These are phyloP conservation scores for Phortica variegata DNA, from an alignment of 1,140 invertebrate genomes.

Conservation along the genomic window DNA sequence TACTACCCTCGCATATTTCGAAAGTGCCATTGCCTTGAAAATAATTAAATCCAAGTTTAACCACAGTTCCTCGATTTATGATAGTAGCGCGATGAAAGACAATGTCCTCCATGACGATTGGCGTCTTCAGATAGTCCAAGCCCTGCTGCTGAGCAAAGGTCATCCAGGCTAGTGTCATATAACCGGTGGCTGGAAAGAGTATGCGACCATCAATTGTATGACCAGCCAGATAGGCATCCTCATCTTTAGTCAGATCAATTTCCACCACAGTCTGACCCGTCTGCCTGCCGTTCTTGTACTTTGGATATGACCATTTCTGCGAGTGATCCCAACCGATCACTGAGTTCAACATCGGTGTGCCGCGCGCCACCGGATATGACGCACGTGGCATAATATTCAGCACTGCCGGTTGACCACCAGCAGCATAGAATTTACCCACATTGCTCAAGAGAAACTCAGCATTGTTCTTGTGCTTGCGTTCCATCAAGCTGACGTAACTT, in stretches of 20 bases:
- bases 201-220: constrained; percentile 93
- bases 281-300: constrained; percentile 62
- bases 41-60: constrained; percentile 85
- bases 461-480: constrained; percentile 69
- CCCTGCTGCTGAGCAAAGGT: constrained; percentile 83
- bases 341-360: constrained; percentile 84
- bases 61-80: constrained; percentile 73
- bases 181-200: constrained; percentile 97
- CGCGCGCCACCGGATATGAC: constrained; percentile 81
- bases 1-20: constrained; percentile 86
- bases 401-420: constrained; percentile 76
- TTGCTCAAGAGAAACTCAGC: constrained; percentile 68
- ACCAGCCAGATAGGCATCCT: constrained; percentile 77
- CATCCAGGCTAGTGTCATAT: constrained; percentile 90
- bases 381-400: constrained; percentile 67
- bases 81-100: constrained; percentile 90
- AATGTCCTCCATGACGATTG: constrained; percentile 85
- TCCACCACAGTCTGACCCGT: constrained; percentile 73
- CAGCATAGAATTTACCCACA: constrained; percentile 78
- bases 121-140: constrained; percentile 72
- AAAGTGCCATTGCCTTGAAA: constrained; percentile 87
- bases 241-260: constrained; percentile 72
- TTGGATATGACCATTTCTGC: constrained; percentile 73
- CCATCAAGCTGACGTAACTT: constrained; percentile 77
- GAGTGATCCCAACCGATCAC: constrained; percentile 90